Base-by-base conservation (phyloP, 2,888 invertebrate species). In the Ceriagrion tenellum region DNA sequence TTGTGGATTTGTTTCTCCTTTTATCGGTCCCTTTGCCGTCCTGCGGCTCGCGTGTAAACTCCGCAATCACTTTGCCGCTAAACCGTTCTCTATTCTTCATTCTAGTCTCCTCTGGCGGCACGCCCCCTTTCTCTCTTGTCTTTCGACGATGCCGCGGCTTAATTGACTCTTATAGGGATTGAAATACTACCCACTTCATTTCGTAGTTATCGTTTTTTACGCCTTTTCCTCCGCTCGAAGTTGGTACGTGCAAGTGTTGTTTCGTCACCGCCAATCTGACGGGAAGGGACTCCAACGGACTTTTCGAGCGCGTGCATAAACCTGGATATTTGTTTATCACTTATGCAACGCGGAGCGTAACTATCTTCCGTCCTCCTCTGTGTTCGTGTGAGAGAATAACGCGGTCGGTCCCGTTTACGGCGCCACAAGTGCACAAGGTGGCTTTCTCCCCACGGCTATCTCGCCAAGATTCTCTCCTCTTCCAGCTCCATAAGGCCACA, bases 241-340 rank as follows among this genome's bases (percentile, higher is more conserved):
- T 69, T 10, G 69, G 69, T 12, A 69, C 69, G 69, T 26, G 8
- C 30, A 81, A 16, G 35, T 35, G 81, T n/a, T 10, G 69, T 81
- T 81, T 81, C 81, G 81, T 81, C 81, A 81, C 35, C 35, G 81
- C 10, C 35, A n/a, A 69, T 35, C 30, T 13, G 16, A 18, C 18
- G 81, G 35, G 26, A 35, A 35, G 35, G 35, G n/a, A 69, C 69
- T 8, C 81, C 81, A 6, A 69, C 35, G 30, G 81, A 47, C n/a
- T 81, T 16, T 81, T 35, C 1, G 81, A 35, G 35, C 81, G 81
- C 16, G 30, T 81, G 81, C 81, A 81, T 81, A 81, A 81, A 81
- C 81, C 81, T 81, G 30, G 35, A 81, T 81, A 81, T 81, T 81
- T 81, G 81, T 35, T 81, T 35, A 81, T 81, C 35, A 81, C 81